These are phyloP conservation scores for Trachops cirrhosus DNA, from an alignment of 2,797 vertebrate species.

Conservation along the genomic window DNA sequence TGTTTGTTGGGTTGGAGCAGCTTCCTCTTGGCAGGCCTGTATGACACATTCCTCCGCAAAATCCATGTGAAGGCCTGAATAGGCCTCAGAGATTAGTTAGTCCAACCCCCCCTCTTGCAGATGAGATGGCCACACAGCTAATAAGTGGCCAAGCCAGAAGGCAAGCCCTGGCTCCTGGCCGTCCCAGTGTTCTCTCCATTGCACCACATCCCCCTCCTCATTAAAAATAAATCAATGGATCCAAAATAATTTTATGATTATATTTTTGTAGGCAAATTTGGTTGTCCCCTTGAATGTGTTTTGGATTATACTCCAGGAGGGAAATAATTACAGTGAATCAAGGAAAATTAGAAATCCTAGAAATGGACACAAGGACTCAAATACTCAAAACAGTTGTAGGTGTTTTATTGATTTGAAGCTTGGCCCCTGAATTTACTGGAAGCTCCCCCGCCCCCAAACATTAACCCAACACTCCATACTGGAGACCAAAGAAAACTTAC, in stretches of 20 bases:
- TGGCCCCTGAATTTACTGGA: not conserved
- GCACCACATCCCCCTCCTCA: not conserved
- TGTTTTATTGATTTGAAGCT: not conserved
- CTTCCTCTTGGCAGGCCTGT: not conserved
- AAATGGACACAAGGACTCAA: not conserved
- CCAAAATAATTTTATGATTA: not conserved
- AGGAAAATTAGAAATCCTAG: not conserved
- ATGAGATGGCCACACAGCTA: not conserved
- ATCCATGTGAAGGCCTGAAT: not conserved
- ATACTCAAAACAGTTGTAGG: not conserved
- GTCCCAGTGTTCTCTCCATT: not conserved
- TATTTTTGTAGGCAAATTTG: slow-evolving; percentile 3
- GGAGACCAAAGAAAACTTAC: slow-evolving; percentile 2
- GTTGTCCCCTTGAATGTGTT: not conserved
- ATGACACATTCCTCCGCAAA: not conserved
- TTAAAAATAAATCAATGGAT: not conserved
- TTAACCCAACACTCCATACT: not conserved
- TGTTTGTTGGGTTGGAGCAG: not conserved
- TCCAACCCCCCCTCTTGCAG: not conserved
- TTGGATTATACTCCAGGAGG: not conserved
- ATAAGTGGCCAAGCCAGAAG: not conserved
- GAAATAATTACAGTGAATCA: not conserved
- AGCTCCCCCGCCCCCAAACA: accelerated
- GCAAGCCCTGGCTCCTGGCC: not conserved
- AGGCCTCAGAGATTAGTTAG: not conserved